These are phyloP conservation scores for Manacus vitellinus DNA, from an alignment of 2,113 vertebrate genomes.

Conservation along the genomic window DNA sequence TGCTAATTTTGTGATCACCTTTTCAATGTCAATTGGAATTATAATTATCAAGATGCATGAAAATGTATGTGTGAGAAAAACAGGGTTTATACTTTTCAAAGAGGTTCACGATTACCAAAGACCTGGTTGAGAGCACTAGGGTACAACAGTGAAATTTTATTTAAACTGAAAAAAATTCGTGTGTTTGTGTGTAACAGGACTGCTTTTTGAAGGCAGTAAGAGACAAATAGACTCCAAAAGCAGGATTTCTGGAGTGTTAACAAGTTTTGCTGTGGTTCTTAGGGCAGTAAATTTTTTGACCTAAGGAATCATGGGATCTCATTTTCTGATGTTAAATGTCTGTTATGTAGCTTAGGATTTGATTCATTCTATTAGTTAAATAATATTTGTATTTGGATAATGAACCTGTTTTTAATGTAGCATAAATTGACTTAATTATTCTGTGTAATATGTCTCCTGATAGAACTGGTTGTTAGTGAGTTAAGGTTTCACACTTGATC, in stretches of 20 bases:
- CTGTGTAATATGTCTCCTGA: neutral
- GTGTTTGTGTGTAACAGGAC: neutral
- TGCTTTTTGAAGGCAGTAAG: neutral
- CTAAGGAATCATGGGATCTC: neutral
- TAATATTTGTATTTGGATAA: neutral
- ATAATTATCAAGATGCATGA: neutral
- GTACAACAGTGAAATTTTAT: neutral
- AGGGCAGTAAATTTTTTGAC: neutral
- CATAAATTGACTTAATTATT: neutral
- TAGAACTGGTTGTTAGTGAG: neutral
- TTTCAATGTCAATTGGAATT: neutral
- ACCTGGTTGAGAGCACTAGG: neutral
- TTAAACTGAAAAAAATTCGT: neutral
- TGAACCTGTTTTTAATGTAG: neutral
- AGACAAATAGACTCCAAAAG: neutral
- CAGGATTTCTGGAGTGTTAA: neutral
- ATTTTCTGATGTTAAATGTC: neutral
- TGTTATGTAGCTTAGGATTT: neutral
- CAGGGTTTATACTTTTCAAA: neutral
- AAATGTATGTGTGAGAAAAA: neutral
- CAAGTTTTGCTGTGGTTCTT: neutral
- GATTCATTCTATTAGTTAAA: neutral
- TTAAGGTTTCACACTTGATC: neutral
- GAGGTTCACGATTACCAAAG: neutral
- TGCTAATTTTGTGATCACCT: neutral